Evolutionary conservation across 2,797 vertebrate genomes (phyloP).

Genomic region (Sebastes wilsoni): DNA sequence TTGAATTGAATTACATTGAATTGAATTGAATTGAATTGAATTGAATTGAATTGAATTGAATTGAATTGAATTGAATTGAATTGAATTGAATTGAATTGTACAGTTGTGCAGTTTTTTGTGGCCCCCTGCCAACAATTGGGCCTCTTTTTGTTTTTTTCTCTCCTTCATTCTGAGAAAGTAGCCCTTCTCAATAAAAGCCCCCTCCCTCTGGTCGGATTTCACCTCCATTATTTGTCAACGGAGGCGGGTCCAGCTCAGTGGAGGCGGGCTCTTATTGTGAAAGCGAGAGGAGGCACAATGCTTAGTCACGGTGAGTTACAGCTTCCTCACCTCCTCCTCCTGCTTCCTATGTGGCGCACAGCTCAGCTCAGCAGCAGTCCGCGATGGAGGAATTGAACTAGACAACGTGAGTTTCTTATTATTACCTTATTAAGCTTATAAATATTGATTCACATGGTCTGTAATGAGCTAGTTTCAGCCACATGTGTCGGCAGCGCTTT

Average conservation of each 20-base stretch:
- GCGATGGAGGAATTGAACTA: slow-evolving; percentile 68
- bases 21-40: too few relatives aligned
- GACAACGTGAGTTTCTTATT: slow-evolving; percentile 63
- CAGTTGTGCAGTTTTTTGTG: slow-evolving; percentile 21
- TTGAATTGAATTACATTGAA: too few relatives aligned
- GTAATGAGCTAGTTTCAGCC: not conserved
- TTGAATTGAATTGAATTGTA: too few relatives aligned
- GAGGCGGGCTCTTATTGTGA: slow-evolving; percentile 85
- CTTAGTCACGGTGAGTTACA: slow-evolving; percentile 93
- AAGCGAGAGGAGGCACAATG: slow-evolving; percentile 77
- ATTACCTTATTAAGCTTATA: not conserved
- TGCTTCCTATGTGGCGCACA: slow-evolving; percentile 68
- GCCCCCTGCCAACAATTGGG: slow-evolving; percentile 25
- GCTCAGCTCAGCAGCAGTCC: slow-evolving; percentile 41
- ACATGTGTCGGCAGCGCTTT: slow-evolving; percentile 3
- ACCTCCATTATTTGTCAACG: not conserved
- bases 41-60: too few relatives aligned
- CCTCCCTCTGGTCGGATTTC: not conserved
- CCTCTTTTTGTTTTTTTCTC: slow-evolving; percentile 16
- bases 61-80: too few relatives aligned
- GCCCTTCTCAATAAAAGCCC: slow-evolving; percentile 73
- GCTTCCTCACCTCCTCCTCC: slow-evolving; percentile 56
- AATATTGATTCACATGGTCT: not conserved
- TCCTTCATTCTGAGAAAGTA: slow-evolving; percentile 3
- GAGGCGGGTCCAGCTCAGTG: not conserved